Evolutionary conservation across 2,888 invertebrate genomes (phyloP), one percentile per base, ranked within the genome.

Genomic region (Xylota segnis): DNA sequence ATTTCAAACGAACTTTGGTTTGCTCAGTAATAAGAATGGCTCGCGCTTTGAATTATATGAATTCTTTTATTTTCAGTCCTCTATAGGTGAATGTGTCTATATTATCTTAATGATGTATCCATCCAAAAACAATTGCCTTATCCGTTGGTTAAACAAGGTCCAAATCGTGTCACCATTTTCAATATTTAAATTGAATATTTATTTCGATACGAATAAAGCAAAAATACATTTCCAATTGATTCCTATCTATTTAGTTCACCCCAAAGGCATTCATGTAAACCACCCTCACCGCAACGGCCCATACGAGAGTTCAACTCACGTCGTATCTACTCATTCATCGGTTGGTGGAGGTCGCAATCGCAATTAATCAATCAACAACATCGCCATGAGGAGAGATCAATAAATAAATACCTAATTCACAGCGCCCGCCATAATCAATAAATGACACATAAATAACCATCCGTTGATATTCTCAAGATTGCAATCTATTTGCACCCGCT

Each of bases 331-430:
- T 23, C 56, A 59, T 50, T 71, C 58, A 70, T 76, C 34, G 58
- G 4, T 0, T 9, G 54, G 4, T 16, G 7, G 34, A 68, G 83
- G 63, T 79, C 72, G 52, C 63, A 78, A 65, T 75, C 37, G 79
- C 79, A 84, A 84, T 84, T 79, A 84, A 79, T 84, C 83, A 79
- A 84, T 79, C 79, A 79, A 58, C 56, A 40, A 18, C 74, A 63
- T 18, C 45, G 63, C 52, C 45, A 45, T 45, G 43, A 54, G 29
- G 27, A 43, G 74, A 74, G 79, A 79, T 79, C 79, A 79, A 84
- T 84, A 79, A 75, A 79, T 61, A 74, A 70, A 59, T 70, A n/a
- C n/a, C n/a, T n/a, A 54, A 70, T 61, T 70, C 63, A 12, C 52
- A 59, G 27, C 52, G 45, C 52, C 40, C 54, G 75, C 71, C 63